phyloP scores from a whole-genome alignment of 2,113 vertebrate species.

The Dolichotis patagonum region DNA sequence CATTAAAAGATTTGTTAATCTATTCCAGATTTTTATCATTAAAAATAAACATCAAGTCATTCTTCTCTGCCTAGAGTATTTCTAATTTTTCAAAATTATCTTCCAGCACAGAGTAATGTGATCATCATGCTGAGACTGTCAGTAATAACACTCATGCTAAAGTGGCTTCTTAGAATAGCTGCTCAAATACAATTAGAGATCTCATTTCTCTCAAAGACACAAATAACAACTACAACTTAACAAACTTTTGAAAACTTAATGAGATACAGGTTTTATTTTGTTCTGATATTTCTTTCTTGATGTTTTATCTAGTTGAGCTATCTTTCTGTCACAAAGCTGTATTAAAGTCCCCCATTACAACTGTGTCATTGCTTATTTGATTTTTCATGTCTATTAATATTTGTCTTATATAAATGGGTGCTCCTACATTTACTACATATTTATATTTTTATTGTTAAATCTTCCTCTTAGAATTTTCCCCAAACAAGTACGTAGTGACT shows the following conservation, averaged over 20 bases:
- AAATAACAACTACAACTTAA: conserved; percentile 55
- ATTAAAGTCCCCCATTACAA: no score
- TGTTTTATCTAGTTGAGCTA: no score
- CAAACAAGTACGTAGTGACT: no score
- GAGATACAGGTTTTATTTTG: background rate
- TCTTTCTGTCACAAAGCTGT: no score
- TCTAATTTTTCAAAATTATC: conserved; percentile 65
- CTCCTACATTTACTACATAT: no score
- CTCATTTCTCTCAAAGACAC: conserved; percentile 57
- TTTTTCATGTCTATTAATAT: no score
- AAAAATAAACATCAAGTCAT: background rate
- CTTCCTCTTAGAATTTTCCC: no score
- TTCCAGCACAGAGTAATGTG: conserved; percentile 39
- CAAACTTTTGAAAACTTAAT: conserved; percentile 39
- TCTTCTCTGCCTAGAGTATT: conserved; percentile 28
- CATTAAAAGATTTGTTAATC: background rate
- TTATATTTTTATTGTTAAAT: no score
- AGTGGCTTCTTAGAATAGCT: conserved; percentile 69
- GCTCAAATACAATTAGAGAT: conserved; percentile 43
- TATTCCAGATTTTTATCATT: background rate
- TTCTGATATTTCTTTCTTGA: no score
- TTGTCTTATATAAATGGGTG: no score
- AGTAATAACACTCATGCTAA: conserved; percentile 58
- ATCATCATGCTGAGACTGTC: conserved; percentile 16
- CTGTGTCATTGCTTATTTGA: no score